Evolutionary conservation across 2,797 vertebrate genomes (phyloP), one percentile per base, ranked within the genome.

Genomic region (Thaleichthys pacificus): DNA sequence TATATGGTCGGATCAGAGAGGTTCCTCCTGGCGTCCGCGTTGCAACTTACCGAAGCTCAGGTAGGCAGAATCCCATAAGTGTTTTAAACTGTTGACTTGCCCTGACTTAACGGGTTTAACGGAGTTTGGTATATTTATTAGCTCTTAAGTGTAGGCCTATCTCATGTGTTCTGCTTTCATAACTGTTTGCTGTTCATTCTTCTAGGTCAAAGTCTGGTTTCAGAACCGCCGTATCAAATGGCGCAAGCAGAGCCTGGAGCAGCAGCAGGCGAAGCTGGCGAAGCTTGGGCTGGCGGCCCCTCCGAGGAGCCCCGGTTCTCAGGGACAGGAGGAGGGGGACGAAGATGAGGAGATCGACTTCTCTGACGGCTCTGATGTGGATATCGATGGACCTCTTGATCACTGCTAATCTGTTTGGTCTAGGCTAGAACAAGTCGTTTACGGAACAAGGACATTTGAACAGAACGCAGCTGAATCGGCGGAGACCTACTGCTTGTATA

Each of bases 201-300:
- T 75, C 1, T 77, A 95, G 94, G 95, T 96, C 38, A 95, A 95
- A 85, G 93, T 95, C 1, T 95, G 94, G 94, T 94, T 95, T 87
- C 95, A 95, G 77, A 96, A 95, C 85, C 82, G 92, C 51, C 91
- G 95, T 83, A 95, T 95, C 85, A 94, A 96, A 80, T 95, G 94
- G 94, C 92, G 95, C 81, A 96, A 96, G 5, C 94, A 95, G 87
- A 95, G 92, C 77, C 90, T 95, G 88, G 94, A 95, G 76, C 94
- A 95, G 87, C 94, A 95, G 61, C 94, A 95, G 82, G 93, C 94
- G 79, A 93, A 94, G 69, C 83, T 95, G 77, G 94, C 92, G 72
- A 93, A 92, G 74, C 89, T 93, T 77, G 94, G 93, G 2, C 90
- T 94, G 60, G 83, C 89, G 0, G 84, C 82, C 0, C 89, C 85